These are phyloP conservation scores for Podarcis muralis DNA, from an alignment of 2,113 vertebrate genomes.

Conservation along the genomic window DNA sequence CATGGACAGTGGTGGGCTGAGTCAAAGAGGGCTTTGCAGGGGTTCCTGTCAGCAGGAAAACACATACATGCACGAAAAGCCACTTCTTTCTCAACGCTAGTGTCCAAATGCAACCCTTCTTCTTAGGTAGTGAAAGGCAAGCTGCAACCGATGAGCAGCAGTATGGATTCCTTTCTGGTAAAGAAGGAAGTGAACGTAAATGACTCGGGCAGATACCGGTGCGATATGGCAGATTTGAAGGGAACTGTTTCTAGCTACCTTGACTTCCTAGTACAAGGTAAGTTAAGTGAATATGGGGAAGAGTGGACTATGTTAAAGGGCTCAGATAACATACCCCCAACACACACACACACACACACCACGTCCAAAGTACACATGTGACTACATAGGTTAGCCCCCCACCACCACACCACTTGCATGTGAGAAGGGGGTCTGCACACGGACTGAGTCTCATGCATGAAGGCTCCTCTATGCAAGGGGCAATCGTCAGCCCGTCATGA, in stretches of 20 bases:
- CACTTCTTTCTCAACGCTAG: background rate
- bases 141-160: background rate
- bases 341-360: no score
- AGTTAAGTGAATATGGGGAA: background rate
- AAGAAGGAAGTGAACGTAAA: background rate
- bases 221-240: background rate
- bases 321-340: background rate
- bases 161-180: slow-evolving; percentile 21
- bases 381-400: background rate
- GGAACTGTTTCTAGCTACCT: background rate
- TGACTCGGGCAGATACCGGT: slow-evolving; percentile 10
- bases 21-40: background rate
- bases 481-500: background rate
- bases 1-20: background rate
- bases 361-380: background rate
- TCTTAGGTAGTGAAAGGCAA: background rate
- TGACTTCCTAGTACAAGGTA: slow-evolving; percentile 22
- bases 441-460: no score
- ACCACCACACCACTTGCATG: background rate
- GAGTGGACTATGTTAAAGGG: background rate
- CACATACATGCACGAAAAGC: no score
- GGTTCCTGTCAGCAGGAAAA: no score
- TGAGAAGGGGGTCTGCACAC: background rate
- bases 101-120: no score
- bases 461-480: no score